Evolutionary conservation across 2,113 vertebrate genomes (phyloP).

Genomic region (Madoqua kirkii): DNA sequence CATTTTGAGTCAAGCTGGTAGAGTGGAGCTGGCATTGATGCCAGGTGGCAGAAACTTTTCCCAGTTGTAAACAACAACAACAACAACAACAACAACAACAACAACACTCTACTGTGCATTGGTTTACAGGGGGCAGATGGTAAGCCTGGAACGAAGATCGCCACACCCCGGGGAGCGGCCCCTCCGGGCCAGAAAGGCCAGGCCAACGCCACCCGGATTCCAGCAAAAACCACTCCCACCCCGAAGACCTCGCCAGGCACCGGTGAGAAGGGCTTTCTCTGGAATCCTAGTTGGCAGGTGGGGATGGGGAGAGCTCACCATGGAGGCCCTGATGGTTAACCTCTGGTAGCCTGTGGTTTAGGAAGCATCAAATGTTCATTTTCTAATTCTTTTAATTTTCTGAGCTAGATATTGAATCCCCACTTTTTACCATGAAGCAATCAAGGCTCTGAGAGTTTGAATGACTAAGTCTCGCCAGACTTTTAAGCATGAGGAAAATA

Average conservation of each 20-base stretch:
- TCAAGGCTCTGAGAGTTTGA: not conserved
- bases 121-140: conserved; percentile 74
- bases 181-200: conserved; percentile 84
- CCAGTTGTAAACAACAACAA: not conserved
- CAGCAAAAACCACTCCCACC: conserved; percentile 85
- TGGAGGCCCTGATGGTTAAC: not conserved
- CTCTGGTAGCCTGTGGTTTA: not conserved
- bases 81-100: too few relatives aligned
- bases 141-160: conserved; percentile 78
- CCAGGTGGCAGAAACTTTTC: not conserved
- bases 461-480: not conserved
- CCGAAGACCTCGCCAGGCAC: conserved; percentile 84
- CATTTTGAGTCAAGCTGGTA: not conserved
- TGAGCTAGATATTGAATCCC: not conserved
- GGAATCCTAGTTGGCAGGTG: not conserved
- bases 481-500: not conserved
- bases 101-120: not conserved
- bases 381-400: not conserved
- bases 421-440: not conserved
- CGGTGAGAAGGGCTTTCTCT: conserved; percentile 60
- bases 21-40: not conserved
- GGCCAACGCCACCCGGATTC: conserved; percentile 84
- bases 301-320: not conserved
- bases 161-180: conserved; percentile 68
- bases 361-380: not conserved